Percentiles rank a stretch among this genome's conserved stretches.
Conservation (phyloP, 30 jellyfish, hydroid and myxozoan genomes). For the Rhopilema esculentum region DNA sequence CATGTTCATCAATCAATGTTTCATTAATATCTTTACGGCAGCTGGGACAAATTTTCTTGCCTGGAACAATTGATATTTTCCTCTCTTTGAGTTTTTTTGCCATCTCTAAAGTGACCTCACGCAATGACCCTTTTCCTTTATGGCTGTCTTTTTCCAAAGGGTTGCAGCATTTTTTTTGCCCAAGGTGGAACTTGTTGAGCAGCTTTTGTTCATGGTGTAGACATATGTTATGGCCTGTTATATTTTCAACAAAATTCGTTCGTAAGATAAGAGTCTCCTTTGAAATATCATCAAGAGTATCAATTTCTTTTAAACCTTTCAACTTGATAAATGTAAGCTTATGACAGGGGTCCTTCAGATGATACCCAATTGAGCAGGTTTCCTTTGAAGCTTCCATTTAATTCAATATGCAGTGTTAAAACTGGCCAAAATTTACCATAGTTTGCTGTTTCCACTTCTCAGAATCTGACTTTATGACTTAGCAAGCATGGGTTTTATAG, state of each 20-base stretch:
- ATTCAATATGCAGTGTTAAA: background rate
- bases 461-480: background rate
- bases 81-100: conserved; percentile 26
- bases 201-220: background rate
- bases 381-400: conserved; percentile 13
- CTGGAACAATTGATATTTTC: conserved; percentile 9
- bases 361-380: conserved; percentile 29
- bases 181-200: conserved; percentile 9
- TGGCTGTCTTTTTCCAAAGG: conserved; percentile 27
- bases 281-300: background rate
- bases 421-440: background rate
- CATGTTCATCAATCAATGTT: background rate
- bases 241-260: conserved; percentile 5
- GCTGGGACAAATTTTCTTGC: conserved; percentile 35
- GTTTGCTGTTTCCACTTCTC: background rate
- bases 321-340: conserved; percentile 5
- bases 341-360: conserved; percentile 12
- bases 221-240: background rate
- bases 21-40: conserved; percentile 28
- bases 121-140: conserved; percentile 18
- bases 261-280: conserved; percentile 25
- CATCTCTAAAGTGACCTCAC: conserved; percentile 31
- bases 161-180: conserved; percentile 41
- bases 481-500: background rate
- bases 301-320: background rate